Conservation (phyloP, 2,888 invertebrate genomes). For the Caenorhabditis japonica region DNA sequence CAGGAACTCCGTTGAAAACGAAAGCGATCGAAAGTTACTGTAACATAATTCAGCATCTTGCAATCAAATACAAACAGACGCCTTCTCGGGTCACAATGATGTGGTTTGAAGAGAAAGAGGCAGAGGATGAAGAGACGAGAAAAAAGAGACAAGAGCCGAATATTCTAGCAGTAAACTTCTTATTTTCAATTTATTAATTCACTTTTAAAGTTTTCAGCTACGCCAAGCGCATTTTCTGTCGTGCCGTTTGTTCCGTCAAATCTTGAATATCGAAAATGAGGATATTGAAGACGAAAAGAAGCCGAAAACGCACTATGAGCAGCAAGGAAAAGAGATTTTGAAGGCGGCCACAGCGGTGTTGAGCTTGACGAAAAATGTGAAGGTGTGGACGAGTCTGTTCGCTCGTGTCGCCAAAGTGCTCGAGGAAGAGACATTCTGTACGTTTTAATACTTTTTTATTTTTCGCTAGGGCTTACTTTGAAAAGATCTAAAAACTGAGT, state of each 20-base stretch:
- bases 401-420: slow-evolving; percentile 28
- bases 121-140: slow-evolving; percentile 33
- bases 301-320: slow-evolving; percentile 30
- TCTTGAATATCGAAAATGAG: slow-evolving; percentile 33
- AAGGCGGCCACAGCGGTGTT: slow-evolving; percentile 20
- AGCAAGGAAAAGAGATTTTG: slow-evolving; percentile 39
- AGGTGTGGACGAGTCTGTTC: slow-evolving; percentile 44
- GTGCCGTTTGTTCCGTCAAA: slow-evolving; percentile 35
- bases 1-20: slow-evolving; percentile 42
- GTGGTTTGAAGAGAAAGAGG: slow-evolving; percentile 51
- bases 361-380: slow-evolving; percentile 35
- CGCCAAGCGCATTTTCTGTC: slow-evolving; percentile 34
- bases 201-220: slow-evolving; percentile 22
- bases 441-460: background rate
- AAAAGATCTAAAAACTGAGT: too few relatives aligned
- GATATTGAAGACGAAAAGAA: slow-evolving; percentile 43
- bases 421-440: slow-evolving; percentile 41
- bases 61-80: slow-evolving; percentile 45
- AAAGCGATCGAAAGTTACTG: slow-evolving; percentile 48
- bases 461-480: too few relatives aligned
- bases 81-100: slow-evolving; percentile 32
- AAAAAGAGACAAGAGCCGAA: slow-evolving; percentile 33
- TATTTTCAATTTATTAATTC: background rate
- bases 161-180: slow-evolving; percentile 18
- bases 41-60: slow-evolving; percentile 42